Percentiles rank a stretch among this genome's conserved stretches.
These are phyloP conservation scores for Reinhardtius hippoglossoides DNA, from an alignment of 2,113 vertebrate genomes.

Conservation along the genomic window DNA sequence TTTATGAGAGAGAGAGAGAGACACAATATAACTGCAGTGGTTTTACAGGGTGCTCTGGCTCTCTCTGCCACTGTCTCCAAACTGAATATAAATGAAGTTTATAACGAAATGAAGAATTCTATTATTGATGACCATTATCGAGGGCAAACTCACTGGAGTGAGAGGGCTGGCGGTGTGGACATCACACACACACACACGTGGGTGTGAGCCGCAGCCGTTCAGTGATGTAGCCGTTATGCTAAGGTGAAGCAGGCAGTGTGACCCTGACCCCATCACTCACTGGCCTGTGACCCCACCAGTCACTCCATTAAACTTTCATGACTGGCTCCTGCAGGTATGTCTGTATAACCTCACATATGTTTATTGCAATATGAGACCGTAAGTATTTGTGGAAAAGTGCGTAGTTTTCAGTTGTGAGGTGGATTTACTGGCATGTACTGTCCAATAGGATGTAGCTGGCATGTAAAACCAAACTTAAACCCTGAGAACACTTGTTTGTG, in stretches of 20 bases:
- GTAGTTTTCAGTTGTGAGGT: not conserved
- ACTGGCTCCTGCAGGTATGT: too few species aligned
- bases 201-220: not conserved
- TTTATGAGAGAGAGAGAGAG: not conserved
- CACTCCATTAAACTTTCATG: too few species aligned
- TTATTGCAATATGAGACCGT: not conserved
- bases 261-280: not conserved
- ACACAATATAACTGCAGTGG: too few species aligned
- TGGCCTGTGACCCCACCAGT: not conserved
- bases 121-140: not conserved
- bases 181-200: not conserved
- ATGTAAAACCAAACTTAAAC: not conserved
- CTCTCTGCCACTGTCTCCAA: not conserved
- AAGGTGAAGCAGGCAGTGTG: not conserved
- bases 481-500: not conserved
- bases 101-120: not conserved
- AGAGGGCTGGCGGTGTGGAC: not conserved
- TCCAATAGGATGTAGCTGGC: not conserved
- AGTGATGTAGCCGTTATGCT: too few species aligned
- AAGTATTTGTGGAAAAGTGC: not conserved
- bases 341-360: not conserved
- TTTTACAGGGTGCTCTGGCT: not conserved
- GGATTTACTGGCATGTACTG: slow-evolving; percentile 4
- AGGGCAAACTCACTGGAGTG: not conserved
- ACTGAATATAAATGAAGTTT: slow-evolving; percentile 2